Conservation (phyloP, 2,797 vertebrate genomes). For the Hydrolagus colliei region DNA sequence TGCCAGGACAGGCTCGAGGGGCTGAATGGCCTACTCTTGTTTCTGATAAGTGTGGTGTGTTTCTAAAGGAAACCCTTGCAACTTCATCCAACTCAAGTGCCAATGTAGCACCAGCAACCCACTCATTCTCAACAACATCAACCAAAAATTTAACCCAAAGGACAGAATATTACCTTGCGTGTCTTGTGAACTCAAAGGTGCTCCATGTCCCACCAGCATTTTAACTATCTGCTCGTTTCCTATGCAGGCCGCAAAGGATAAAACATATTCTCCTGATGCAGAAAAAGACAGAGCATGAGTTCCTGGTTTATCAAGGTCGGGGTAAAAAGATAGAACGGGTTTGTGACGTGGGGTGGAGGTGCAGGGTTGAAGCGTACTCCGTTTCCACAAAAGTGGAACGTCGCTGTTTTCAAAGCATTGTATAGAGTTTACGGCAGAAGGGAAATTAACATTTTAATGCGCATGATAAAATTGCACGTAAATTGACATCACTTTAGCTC, state of each 20-base stretch:
- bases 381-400: too few relatives aligned
- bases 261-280: constrained; percentile 37
- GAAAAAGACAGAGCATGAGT: constrained; percentile 33
- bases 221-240: constrained; percentile 33
- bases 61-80: neutral
- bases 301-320: neutral
- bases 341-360: too few relatives aligned
- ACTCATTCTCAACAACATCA: neutral
- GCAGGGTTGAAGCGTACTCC: too few relatives aligned
- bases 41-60: too few relatives aligned
- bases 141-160: neutral
- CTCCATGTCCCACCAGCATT: constrained; percentile 34
- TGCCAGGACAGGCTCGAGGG: too few relatives aligned
- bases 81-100: neutral
- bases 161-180: neutral
- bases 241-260: constrained; percentile 22
- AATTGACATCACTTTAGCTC: neutral
- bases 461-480: neutral
- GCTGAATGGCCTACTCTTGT: too few relatives aligned
- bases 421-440: neutral
- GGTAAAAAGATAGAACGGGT: neutral
- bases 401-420: neutral
- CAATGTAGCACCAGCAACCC: neutral
- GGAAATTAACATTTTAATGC: neutral
- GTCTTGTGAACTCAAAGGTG: constrained; percentile 29